Percentiles rank a stretch among this genome's conserved stretches.
These are phyloP conservation scores for Macrotrachela quadricornifera DNA, from an alignment of 1,140 invertebrate species.

Conservation along the genomic window DNA sequence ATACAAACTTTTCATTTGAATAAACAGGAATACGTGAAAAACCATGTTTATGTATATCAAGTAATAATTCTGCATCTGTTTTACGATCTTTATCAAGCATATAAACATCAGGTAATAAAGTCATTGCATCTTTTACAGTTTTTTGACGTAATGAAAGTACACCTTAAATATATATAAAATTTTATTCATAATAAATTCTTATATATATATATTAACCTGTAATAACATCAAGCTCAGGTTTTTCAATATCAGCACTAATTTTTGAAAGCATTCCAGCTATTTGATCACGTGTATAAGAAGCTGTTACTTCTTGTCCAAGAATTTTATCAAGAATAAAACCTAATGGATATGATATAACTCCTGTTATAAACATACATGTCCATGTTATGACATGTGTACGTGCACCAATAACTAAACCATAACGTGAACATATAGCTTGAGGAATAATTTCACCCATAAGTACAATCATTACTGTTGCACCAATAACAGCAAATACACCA, in stretches of 20 bases:
- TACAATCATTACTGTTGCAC: conserved; percentile 16
- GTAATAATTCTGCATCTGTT: neutral
- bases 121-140: conserved; percentile 15
- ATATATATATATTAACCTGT: conserved; percentile 33
- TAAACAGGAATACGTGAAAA: conserved; percentile 8
- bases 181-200: too few species aligned
- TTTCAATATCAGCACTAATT: neutral
- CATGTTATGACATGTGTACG: conserved; percentile 77
- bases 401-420: conserved; percentile 62
- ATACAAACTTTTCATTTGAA: neutral
- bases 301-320: conserved; percentile 37
- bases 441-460: conserved; percentile 17
- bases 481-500: conserved; percentile 15
- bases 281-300: neutral
- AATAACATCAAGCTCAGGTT: conserved; percentile 14
- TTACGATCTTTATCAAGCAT: conserved; percentile 12
- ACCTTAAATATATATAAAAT: conserved; percentile 5
- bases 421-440: conserved; percentile 16
- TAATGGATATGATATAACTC: conserved; percentile 73
- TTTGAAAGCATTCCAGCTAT: neutral
- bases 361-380: conserved; percentile 76
- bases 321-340: conserved; percentile 68
- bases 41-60: neutral
- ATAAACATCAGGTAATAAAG: conserved; percentile 13
- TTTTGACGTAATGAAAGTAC: conserved; percentile 15